Conservation (phyloP, 1,140 invertebrate genomes). For the Heterodera carotae region DNA sequence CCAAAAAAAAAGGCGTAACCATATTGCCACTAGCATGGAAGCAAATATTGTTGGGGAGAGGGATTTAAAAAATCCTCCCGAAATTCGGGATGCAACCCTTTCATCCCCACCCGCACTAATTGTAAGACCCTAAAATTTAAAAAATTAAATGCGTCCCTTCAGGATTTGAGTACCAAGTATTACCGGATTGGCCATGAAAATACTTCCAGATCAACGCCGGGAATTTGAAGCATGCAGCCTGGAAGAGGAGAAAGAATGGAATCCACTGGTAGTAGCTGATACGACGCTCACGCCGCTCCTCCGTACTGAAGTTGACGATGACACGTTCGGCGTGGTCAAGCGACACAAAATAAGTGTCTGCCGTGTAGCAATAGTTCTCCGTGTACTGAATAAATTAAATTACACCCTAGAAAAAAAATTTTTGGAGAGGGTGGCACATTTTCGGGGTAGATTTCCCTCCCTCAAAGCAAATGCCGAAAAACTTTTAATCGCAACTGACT, state of each 20-base stretch:
- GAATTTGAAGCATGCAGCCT: conserved; percentile 66
- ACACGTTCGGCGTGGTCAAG: conserved; percentile 39
- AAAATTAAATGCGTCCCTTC: too few relatives aligned
- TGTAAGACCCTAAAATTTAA: too few relatives aligned
- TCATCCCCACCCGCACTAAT: too few relatives aligned
- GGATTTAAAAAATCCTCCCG: too few relatives aligned
- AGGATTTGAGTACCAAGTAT: neutral
- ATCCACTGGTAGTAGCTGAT: conserved; percentile 69
- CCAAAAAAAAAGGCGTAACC: too few relatives aligned
- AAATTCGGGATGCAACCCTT: too few relatives aligned
- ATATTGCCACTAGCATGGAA: too few relatives aligned
- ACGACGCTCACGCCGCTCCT: conserved; percentile 35
- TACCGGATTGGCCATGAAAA: conserved; percentile 63
- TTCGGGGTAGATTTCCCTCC: too few relatives aligned
- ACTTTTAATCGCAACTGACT: too few relatives aligned
- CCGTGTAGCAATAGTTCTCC: conserved; percentile 61
- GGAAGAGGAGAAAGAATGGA: conserved; percentile 67
- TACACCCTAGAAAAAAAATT: neutral
- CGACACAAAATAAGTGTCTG: conserved; percentile 62
- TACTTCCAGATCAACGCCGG: conserved; percentile 67
- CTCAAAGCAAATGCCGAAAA: too few relatives aligned
- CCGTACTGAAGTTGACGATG: conserved; percentile 28
- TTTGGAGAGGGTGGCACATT: too few relatives aligned
- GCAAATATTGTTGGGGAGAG: too few relatives aligned
- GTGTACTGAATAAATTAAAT: conserved; percentile 50